These are phyloP conservation scores for Torymus aiolomorphi DNA, from an alignment of 2,888 invertebrate species.

Conservation along the genomic window DNA sequence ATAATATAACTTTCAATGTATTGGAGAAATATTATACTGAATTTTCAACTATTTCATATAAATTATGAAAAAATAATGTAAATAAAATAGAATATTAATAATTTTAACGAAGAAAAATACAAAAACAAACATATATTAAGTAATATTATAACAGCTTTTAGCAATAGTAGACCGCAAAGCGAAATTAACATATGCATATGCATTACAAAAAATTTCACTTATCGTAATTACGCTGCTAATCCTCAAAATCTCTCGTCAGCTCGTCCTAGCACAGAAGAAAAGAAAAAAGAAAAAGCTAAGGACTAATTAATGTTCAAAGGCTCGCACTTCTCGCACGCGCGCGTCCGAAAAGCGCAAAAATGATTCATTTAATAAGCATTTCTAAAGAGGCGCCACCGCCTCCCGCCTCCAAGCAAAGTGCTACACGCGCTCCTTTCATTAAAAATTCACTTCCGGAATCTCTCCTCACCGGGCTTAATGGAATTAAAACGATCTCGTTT, in stretches of 20 bases:
- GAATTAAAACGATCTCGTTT: constrained; percentile 47
- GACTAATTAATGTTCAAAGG: constrained; percentile 36
- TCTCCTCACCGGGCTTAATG: constrained; percentile 29
- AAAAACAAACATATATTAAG: too few relatives aligned
- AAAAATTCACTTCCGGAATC: constrained; percentile 39
- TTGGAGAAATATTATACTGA: too few relatives aligned
- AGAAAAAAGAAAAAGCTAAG: constrained; percentile 22
- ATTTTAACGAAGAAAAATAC: too few relatives aligned
- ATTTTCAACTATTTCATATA: too few relatives aligned
- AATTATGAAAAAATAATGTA: too few relatives aligned
- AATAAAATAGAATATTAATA: too few relatives aligned
- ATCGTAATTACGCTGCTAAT: not conserved
- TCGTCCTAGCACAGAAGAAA: too few relatives aligned
- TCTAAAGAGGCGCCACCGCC: not conserved
- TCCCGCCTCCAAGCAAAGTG: constrained; percentile 13
- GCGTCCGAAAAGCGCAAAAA: constrained; percentile 17
- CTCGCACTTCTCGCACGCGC: not conserved
- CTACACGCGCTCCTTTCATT: constrained; percentile 33
- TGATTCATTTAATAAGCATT: constrained; percentile 29
- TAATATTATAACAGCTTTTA: too few relatives aligned
- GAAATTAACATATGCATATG: too few relatives aligned
- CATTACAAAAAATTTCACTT: not conserved
- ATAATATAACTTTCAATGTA: too few relatives aligned
- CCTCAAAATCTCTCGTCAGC: too few relatives aligned
- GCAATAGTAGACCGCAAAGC: too few relatives aligned